A percentile compares a stretch with the other conserved stretches of the same genome.
Evolutionary conservation across 2,113 vertebrate species (phyloP).

Genomic region (Cichladusa arquata): DNA sequence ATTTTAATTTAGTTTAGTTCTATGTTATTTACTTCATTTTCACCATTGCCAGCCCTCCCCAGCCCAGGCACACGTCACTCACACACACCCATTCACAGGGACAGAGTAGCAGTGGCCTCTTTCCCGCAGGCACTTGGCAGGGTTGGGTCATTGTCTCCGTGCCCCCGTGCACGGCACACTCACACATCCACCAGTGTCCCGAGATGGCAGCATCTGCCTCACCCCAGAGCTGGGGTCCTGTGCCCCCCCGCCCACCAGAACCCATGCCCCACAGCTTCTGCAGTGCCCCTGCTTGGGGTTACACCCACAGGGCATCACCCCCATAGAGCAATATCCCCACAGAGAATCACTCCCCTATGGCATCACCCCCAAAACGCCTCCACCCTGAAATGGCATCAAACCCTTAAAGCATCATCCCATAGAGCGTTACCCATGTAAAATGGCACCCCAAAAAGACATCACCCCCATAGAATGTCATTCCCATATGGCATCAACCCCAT

Average conservation of each 20-base stretch:
- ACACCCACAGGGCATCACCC: not conserved
- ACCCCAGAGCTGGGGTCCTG: not conserved
- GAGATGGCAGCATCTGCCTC: rapidly evolving
- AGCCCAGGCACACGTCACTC: rapidly evolving
- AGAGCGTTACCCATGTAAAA: rapidly evolving
- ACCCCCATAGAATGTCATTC: rapidly evolving
- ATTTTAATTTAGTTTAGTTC: not conserved
- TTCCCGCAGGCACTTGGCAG: rapidly evolving
- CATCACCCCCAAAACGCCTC: not conserved
- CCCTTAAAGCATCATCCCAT: not conserved
- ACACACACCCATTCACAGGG: rapidly evolving
- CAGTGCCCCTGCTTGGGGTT: not conserved
- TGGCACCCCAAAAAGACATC: not conserved
- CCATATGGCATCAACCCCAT: not conserved
- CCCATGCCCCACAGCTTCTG: not conserved
- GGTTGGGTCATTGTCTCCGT: rapidly evolving
- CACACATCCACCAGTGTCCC: not conserved
- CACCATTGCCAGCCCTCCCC: not conserved
- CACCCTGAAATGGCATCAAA: not conserved
- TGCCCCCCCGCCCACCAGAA: not conserved
- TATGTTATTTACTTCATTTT: not conserved
- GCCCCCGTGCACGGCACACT: not conserved
- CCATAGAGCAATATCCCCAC: rapidly evolving
- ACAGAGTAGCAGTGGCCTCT: rapidly evolving
- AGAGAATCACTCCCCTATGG: not conserved